These are phyloP conservation scores for Pachypanchax playfairii DNA, from an alignment of 2,113 vertebrate genomes.

Conservation along the genomic window DNA sequence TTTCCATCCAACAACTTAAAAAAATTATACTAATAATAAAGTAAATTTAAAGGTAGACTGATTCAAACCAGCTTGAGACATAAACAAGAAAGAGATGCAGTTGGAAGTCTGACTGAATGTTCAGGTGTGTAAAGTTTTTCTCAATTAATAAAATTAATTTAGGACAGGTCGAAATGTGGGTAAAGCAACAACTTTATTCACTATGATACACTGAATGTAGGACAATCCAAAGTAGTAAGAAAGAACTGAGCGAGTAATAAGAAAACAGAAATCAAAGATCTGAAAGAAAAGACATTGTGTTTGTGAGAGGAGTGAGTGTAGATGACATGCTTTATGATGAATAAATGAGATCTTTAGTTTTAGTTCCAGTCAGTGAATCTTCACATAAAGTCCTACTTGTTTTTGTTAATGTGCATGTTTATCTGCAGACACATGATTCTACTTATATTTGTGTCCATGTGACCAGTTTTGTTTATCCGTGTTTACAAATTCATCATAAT, in stretches of 20 bases:
- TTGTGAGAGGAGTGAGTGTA: background rate
- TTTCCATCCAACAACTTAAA: background rate
- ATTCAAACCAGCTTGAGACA: background rate
- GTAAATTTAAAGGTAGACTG: background rate
- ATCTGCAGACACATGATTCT: background rate
- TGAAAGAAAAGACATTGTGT: background rate
- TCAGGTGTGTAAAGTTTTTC: background rate
- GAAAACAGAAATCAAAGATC: background rate
- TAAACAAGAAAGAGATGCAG: background rate
- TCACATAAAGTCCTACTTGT: background rate
- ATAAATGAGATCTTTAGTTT: background rate
- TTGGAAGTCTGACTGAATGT: background rate
- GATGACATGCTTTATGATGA: background rate
- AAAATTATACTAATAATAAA: background rate
- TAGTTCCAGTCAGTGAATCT: constrained; percentile 1
- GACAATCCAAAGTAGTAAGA: background rate
- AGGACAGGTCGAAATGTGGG: too few relatives aligned
- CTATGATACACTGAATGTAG: too few relatives aligned
- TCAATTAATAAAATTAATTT: too few relatives aligned
- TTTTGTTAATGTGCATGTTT: background rate
- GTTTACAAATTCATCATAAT: constrained; percentile 21
- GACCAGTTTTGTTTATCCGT: constrained; percentile 7
- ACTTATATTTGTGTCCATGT: constrained; percentile 10
- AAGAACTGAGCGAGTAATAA: background rate
- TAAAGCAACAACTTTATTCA: too few relatives aligned